Evolutionary conservation across 2,113 vertebrate genomes (phyloP).

Genomic region (Corythornis cristatus): DNA sequence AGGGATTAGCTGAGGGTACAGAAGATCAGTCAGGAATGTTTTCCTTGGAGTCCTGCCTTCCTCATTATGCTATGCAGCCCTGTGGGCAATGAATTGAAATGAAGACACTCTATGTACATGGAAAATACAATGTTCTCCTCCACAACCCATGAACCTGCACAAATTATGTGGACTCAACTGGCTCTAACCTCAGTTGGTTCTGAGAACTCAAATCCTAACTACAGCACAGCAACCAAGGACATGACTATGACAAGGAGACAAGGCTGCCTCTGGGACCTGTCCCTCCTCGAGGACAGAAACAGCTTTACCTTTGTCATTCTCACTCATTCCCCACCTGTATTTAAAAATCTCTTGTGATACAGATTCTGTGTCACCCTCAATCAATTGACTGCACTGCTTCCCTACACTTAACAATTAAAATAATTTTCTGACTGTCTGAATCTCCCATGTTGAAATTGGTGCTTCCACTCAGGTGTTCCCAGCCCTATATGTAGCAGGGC

Average conservation of each 20-base stretch:
- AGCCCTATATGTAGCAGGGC: neutral
- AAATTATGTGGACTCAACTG: neutral
- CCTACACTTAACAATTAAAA: neutral
- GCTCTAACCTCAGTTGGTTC: neutral
- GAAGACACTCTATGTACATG: neutral
- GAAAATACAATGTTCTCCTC: neutral
- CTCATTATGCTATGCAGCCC: neutral
- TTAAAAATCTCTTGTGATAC: neutral
- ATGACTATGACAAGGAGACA: neutral
- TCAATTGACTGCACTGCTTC: neutral
- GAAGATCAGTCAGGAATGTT: neutral
- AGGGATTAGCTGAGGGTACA: neutral
- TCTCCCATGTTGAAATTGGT: neutral
- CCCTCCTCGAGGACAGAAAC: neutral
- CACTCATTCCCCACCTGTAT: neutral
- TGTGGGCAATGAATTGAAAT: neutral
- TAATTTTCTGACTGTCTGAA: neutral
- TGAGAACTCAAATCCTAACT: neutral
- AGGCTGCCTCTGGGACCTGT: neutral
- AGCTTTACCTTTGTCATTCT: neutral
- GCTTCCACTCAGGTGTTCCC: neutral
- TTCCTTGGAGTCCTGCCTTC: slow-evolving; percentile 32
- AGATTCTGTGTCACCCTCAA: neutral
- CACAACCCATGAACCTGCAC: neutral
- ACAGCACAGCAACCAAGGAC: neutral